phyloP scores from a whole-genome alignment of 2,113 vertebrate species.

The Callopanchax toddi region DNA sequence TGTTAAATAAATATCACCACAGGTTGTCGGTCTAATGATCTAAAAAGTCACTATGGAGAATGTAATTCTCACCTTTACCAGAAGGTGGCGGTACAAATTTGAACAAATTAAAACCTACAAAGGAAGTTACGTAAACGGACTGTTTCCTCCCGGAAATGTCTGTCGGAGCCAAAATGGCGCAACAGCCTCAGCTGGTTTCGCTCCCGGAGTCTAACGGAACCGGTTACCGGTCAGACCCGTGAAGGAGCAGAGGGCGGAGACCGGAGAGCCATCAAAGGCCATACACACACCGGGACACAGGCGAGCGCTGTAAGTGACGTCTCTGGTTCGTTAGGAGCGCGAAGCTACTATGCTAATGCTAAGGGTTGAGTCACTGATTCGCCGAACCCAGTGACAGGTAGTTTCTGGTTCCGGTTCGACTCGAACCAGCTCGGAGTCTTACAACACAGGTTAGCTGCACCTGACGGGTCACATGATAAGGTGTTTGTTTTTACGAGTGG shows the following conservation, averaged over 20 bases:
- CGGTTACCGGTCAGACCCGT: not conserved
- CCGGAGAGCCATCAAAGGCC: not conserved
- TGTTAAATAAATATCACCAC: too few species aligned
- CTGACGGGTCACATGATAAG: slow-evolving; percentile 2
- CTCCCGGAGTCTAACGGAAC: slow-evolving; percentile 17
- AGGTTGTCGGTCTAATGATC: too few species aligned
- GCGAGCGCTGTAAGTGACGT: slow-evolving; percentile 33
- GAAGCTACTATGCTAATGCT: slow-evolving; percentile 34
- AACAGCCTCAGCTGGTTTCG: slow-evolving; percentile 41
- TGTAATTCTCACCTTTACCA: too few species aligned
- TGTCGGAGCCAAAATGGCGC: slow-evolving; percentile 68
- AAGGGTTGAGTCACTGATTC: slow-evolving; percentile 69
- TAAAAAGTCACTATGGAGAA: too few species aligned
- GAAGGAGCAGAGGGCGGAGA: not conserved
- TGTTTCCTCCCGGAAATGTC: slow-evolving; percentile 49
- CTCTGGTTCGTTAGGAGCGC: too few species aligned
- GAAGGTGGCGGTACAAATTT: too few species aligned
- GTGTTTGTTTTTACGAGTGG: not conserved
- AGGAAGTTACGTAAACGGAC: slow-evolving; percentile 26
- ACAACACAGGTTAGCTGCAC: slow-evolving; percentile 2
- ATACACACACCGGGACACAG: not conserved
- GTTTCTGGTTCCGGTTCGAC: not conserved
- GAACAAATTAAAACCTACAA: too few species aligned
- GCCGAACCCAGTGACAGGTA: too few species aligned
- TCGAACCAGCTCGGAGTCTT: too few species aligned